Evolutionary conservation across 2,797 vertebrate species (phyloP), one percentile per base, ranked within the genome.

Genomic region (Oreochromis mossambicus): DNA sequence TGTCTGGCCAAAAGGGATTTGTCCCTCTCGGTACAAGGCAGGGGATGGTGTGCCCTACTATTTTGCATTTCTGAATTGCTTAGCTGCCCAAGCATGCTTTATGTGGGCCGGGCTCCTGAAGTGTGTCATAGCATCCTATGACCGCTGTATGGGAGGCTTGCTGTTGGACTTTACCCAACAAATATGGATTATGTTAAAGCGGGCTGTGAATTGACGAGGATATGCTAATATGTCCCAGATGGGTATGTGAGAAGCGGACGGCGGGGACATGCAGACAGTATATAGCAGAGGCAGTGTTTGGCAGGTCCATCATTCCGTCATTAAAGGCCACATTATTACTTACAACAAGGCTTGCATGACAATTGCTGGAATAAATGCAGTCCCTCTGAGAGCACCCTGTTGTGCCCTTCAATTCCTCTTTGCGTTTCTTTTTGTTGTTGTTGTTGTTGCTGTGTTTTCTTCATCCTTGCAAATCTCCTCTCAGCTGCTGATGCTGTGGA

Each of bases 241-340:
- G 98, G 98, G 97, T 96, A 96, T 96, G 96, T 97, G 96, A 96
- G 96, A 92, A 97, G 95, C 96, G 95, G 96, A 95, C 95, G 95
- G 95, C 95, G 94, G 97, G 97, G 97, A 98, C 97, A 97, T 89
- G 97, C 96, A 97, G 95, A 96, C 96, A 95, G 97, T 97, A 95
- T 96, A 97, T 96, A 97, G 97, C 97, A 96, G 96, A 94, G 97
- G 96, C 97, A 98, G 97, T 99, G 96, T 97, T 98, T 99, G 98
- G 98, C 98, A 99, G 98, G 98, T 99, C 98, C 97, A 99, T 99
- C 98, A 99, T 99, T 98, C 98, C 97, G 96, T 99, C 98, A 99
- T 99, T 99, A 99, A 99, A 99, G 98, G 98, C 97, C 98, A 99
- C 98, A 99, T 99, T 99, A 99, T 99, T 99, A 99, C 98, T 97